Base-by-base conservation (phyloP, 1,140 invertebrate genomes). In the Ericerus pela region DNA sequence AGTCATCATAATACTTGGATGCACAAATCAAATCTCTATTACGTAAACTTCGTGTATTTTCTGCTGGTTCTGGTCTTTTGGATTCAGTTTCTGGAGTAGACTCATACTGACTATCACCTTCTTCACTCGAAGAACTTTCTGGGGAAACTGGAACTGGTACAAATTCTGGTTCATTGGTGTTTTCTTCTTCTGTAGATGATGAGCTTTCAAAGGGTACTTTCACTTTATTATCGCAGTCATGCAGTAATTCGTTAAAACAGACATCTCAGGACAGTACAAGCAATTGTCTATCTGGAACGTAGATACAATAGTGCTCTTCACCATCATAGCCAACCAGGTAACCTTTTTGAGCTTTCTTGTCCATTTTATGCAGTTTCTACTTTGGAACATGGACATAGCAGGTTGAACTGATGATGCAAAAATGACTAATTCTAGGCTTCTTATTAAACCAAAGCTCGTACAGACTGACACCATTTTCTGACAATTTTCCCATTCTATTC, bases 351-450 rank as follows among this genome's bases (percentile, higher is more conserved):
- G 55, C 38, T 31, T 59, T 61, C 29, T 31, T 43, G 37, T 71
- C 67, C 59, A 62, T 69, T 55, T 70, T 71, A 26, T 54, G 58
- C 54, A 59, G 54, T 38, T 60, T 59, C 38, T 62, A 27, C 16
- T 61, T 63, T 30, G 68, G 68, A 43, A 71, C 57, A 33, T 67
- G 67, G 1, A 66, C 64, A 60, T 65, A 69, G 51, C 63, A 65
- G 55, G 58, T 54, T 51, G 65, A 67, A 10, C 71, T 69, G 64
- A 75, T 62, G 18, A 62, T 51, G 29, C 57, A 3, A 10, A 62
- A 26, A 53, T 62, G 61, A 29, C 20, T 56, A 6, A 62, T 14
- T 31, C 56, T 47, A 2, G 61, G 61, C 24, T 59, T 59, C 22
- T 58, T 36, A 18, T 53, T 51, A 31, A 26, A 28, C 62, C 62